These are phyloP conservation scores for Scomber scombrus DNA, from an alignment of 2,113 vertebrate genomes.

Conservation along the genomic window DNA sequence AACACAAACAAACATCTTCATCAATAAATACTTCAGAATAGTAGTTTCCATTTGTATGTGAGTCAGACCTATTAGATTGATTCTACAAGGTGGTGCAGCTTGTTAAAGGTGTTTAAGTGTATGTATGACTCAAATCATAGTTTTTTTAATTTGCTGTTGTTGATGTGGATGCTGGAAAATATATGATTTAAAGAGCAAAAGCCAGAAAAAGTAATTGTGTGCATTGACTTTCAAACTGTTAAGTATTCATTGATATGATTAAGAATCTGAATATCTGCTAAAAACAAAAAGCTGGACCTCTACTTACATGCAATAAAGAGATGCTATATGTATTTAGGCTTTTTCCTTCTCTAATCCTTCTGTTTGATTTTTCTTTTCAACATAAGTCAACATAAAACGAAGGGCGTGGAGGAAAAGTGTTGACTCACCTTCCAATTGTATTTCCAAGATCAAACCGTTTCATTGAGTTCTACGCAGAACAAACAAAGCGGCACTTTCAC, in stretches of 20 bases:
- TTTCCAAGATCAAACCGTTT: background rate
- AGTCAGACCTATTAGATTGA: too few relatives aligned
- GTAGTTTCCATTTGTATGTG: too few relatives aligned
- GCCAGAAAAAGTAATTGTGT: background rate
- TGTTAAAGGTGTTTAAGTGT: background rate
- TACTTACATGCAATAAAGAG: background rate
- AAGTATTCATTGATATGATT: too few relatives aligned
- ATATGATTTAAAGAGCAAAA: background rate
- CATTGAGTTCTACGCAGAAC: constrained; percentile 7
- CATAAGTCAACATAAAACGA: background rate
- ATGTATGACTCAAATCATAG: background rate
- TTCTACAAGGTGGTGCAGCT: background rate
- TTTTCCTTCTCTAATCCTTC: background rate
- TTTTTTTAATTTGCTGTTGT: background rate
- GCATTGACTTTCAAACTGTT: too few relatives aligned
- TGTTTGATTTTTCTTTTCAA: too few relatives aligned
- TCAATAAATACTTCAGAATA: too few relatives aligned
- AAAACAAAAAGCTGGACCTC: too few relatives aligned
- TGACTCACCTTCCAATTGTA: background rate
- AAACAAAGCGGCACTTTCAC: background rate
- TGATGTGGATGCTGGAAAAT: background rate
- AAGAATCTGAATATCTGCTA: too few relatives aligned
- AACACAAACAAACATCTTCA: constrained; percentile 2
- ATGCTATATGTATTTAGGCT: background rate
- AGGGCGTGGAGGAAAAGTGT: background rate